Conservation (phyloP, 2,888 invertebrate species). For the Tetanocera ferruginea region DNA sequence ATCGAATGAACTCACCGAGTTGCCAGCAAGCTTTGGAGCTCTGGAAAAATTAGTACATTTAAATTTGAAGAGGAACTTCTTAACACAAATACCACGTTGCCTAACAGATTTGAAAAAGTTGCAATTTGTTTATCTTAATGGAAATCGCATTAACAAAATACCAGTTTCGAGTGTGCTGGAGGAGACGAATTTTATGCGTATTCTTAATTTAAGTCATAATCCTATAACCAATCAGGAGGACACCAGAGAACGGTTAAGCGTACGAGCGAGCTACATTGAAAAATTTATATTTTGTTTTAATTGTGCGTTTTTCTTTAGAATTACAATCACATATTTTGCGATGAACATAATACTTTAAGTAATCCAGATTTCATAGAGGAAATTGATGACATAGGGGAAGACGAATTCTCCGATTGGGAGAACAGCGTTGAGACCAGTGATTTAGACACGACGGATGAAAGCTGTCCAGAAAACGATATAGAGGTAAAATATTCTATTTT, state of each 20-base stretch:
- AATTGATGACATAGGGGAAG: slow-evolving; percentile 47
- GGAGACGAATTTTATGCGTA: slow-evolving; percentile 67
- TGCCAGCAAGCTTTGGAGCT: slow-evolving; percentile 72
- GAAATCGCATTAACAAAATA: slow-evolving; percentile 67
- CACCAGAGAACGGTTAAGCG: slow-evolving; percentile 42
- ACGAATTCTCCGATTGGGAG: slow-evolving; percentile 74
- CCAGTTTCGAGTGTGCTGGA: slow-evolving; percentile 51
- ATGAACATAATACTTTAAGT: slow-evolving; percentile 30
- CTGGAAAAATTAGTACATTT: slow-evolving; percentile 75
- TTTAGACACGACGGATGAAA: slow-evolving; percentile 74
- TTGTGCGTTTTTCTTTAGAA: slow-evolving; percentile 42
- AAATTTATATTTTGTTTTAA: background rate
- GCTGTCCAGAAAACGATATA: slow-evolving; percentile 73
- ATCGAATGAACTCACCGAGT: slow-evolving; percentile 72
- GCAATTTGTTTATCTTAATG: slow-evolving; percentile 73
- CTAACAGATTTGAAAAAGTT: slow-evolving; percentile 70
- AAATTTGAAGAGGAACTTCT: slow-evolving; percentile 74
- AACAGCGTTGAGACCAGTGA: slow-evolving; percentile 76
- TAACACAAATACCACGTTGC: slow-evolving; percentile 71
- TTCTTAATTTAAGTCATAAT: slow-evolving; percentile 73
- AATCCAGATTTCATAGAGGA: slow-evolving; percentile 37
- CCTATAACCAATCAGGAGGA: slow-evolving; percentile 66
- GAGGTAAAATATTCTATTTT: slow-evolving; percentile 68
- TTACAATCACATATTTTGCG: slow-evolving; percentile 46
- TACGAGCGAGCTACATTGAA: slow-evolving; percentile 18